phyloP scores from a whole-genome alignment of 2,797 vertebrate species.

The Taeniopygia guttata region DNA sequence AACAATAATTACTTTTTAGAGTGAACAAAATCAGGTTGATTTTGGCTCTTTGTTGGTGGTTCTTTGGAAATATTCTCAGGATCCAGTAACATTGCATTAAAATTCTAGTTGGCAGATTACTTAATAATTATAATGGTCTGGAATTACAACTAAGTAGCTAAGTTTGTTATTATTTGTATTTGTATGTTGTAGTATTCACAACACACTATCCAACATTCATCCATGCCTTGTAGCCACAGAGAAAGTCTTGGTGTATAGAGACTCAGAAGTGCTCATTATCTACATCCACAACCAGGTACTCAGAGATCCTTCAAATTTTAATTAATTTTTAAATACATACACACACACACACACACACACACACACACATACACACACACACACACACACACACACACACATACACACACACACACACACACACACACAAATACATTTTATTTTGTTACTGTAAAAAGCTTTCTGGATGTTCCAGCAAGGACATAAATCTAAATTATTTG shows the following conservation, averaged over 20 bases:
- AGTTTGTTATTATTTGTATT: neutral
- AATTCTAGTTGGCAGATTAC: neutral
- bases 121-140: neutral
- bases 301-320: neutral
- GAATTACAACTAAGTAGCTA: neutral
- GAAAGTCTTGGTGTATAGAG: neutral
- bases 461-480: neutral
- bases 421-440: accelerated
- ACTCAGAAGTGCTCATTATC: neutral
- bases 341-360: neutral
- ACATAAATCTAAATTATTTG: neutral
- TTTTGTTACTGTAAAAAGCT: neutral
- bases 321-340: neutral
- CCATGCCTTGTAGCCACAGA: neutral
- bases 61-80: neutral
- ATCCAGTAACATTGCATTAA: neutral
- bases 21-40: neutral
- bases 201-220: neutral
- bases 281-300: neutral
- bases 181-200: neutral
- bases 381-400: too few species aligned
- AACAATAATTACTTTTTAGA: neutral
- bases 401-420: neutral
- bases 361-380: accelerated
- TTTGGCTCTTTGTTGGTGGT: neutral